phyloP scores from a whole-genome alignment of 2,888 invertebrate genomes.

The Galerucella calmariensis region DNA sequence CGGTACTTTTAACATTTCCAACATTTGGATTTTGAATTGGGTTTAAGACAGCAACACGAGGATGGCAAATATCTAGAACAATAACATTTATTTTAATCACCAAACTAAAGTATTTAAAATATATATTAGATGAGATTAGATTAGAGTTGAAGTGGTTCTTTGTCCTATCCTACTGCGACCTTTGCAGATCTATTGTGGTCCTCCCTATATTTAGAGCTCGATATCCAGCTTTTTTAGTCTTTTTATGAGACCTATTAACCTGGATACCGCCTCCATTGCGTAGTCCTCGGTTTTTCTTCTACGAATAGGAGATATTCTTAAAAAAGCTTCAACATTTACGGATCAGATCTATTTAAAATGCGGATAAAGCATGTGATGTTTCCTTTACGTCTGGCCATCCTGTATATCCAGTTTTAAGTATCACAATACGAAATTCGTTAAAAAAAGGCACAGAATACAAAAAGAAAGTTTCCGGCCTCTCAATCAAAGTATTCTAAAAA shows the following conservation, averaged over 20 bases:
- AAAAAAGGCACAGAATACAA: neutral
- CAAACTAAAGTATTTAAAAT: neutral
- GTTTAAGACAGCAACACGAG: conserved; percentile 34
- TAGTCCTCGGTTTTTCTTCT: too few species aligned
- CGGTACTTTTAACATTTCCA: conserved; percentile 11
- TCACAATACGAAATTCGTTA: neutral
- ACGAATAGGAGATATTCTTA: too few species aligned
- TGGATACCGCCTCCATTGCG: too few species aligned
- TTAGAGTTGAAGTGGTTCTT: too few species aligned
- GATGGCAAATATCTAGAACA: conserved; percentile 36
- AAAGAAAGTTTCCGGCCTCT: conserved; percentile 1
- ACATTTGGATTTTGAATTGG: conserved; percentile 32
- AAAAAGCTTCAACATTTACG: too few species aligned
- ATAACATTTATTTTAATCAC: neutral
- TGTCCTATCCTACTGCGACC: too few species aligned
- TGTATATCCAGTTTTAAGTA: neutral
- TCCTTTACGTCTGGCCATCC: neutral
- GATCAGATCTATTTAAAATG: too few species aligned
- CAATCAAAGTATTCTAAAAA: conserved; percentile 9
- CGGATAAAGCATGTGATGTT: neutral
- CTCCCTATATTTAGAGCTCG: too few species aligned
- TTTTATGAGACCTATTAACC: too few species aligned
- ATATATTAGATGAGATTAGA: neutral
- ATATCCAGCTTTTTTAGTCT: too few species aligned
- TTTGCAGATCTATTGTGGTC: too few species aligned